A percentile compares a stretch with the other conserved stretches of the same genome.
These are phyloP conservation scores for Sorex fumeus DNA, from an alignment of 2,113 vertebrate species.

Conservation along the genomic window DNA sequence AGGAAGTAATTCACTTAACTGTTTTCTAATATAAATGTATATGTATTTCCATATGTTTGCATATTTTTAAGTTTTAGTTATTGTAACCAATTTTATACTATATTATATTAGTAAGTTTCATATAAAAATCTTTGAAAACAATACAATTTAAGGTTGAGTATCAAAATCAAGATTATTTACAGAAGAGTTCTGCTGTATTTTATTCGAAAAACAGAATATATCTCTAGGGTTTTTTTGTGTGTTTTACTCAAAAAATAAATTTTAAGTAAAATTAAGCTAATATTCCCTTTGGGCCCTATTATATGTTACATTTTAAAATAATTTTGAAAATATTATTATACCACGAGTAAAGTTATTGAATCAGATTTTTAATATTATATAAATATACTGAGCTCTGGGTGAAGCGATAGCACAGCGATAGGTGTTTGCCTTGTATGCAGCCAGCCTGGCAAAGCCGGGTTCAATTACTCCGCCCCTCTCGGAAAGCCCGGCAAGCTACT, in stretches of 20 bases:
- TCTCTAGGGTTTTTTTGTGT: not conserved
- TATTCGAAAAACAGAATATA: not conserved
- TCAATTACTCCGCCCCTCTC: too few relatives aligned
- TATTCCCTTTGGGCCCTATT: not conserved
- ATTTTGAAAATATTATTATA: not conserved
- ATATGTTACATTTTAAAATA: not conserved
- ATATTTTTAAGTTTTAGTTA: constrained; percentile 16
- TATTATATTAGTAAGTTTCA: not conserved
- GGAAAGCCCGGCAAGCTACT: too few relatives aligned
- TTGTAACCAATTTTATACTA: constrained; percentile 45
- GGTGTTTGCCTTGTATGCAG: too few relatives aligned
- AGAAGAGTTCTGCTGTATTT: not conserved
- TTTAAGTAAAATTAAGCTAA: constrained; percentile 24
- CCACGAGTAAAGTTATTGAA: not conserved
- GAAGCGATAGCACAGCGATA: too few relatives aligned
- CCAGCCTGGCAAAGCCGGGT: too few relatives aligned
- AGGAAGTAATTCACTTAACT: constrained; percentile 68
- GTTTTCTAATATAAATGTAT: constrained; percentile 30
- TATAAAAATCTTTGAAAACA: constrained; percentile 10
- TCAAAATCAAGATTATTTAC: not conserved
- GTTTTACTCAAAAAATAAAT: constrained; percentile 49
- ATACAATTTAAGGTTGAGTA: not conserved
- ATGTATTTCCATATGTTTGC: not conserved
- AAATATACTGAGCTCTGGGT: constrained; percentile 12
- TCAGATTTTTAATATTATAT: not conserved